phyloP scores from a whole-genome alignment of 2,113 vertebrate genomes.

The Cyanoderma ruficeps region DNA sequence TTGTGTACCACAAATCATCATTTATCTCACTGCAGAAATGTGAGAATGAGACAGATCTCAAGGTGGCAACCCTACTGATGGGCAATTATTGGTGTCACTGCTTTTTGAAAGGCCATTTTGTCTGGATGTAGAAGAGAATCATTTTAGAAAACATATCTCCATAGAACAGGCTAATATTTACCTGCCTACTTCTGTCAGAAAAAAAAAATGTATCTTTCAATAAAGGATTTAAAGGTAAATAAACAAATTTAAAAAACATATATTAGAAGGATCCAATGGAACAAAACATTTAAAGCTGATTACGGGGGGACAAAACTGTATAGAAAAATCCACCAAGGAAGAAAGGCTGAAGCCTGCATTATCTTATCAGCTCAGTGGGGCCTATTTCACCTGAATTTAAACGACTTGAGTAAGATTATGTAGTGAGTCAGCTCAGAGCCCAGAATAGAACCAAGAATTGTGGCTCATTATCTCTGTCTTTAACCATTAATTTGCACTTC shows the following conservation, averaged over 20 bases:
- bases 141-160: background rate
- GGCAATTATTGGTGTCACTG: background rate
- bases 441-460: slow-evolving; percentile 36
- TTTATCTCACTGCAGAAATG: background rate
- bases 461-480: slow-evolving; percentile 16
- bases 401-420: slow-evolving; percentile 33
- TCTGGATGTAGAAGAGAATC: background rate
- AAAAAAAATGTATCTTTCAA: background rate
- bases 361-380: background rate
- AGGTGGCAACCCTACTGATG: background rate
- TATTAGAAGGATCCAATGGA: background rate
- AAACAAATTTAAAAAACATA: background rate
- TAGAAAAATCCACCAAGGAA: background rate
- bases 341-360: background rate
- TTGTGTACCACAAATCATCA: background rate
- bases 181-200: background rate
- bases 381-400: slow-evolving; percentile 39
- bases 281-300: background rate
- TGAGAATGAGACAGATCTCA: background rate
- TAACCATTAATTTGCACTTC: slow-evolving; percentile 26
- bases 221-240: background rate
- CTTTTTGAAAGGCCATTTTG: background rate
- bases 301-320: background rate
- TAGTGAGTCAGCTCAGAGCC: slow-evolving; percentile 44
- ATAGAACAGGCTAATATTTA: background rate